Percentiles rank a stretch among this genome's conserved stretches.
Conservation (phyloP, 2,888 invertebrate genomes). For the Drosophila falleni region DNA sequence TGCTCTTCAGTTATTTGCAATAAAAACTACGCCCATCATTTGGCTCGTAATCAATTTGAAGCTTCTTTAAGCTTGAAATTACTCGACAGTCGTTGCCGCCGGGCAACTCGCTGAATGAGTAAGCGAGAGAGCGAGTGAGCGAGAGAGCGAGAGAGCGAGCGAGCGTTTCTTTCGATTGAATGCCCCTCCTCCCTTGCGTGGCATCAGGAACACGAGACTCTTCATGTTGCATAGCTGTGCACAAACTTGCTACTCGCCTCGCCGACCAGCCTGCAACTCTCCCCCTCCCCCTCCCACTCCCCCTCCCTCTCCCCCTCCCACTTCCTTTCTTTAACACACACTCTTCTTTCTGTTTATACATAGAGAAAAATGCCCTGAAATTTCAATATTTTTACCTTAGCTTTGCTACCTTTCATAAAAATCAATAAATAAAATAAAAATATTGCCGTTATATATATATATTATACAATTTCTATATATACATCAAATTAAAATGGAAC, state of each 20-base stretch:
- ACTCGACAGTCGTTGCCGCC: constrained; percentile 57
- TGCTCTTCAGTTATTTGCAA: constrained; percentile 33
- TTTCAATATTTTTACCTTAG: too few species aligned
- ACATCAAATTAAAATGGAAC: too few species aligned
- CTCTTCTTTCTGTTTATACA: not conserved
- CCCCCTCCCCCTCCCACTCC: not conserved
- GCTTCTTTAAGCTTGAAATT: constrained; percentile 76
- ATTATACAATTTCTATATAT: too few species aligned
- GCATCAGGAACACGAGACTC: constrained; percentile 24
- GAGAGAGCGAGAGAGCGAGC: too few species aligned
- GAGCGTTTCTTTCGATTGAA: constrained; percentile 10
- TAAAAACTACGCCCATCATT: constrained; percentile 43
- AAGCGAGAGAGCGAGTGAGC: too few species aligned
- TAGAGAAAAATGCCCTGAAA: not conserved
- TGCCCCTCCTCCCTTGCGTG: constrained; percentile 1
- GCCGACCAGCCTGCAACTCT: constrained; percentile 49
- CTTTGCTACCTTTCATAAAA: too few species aligned
- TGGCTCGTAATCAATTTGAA: constrained; percentile 67
- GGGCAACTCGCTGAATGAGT: constrained; percentile 27
- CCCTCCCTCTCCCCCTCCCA: not conserved
- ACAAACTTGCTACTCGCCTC: constrained; percentile 60
- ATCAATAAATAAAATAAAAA: too few species aligned
- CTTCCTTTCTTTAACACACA: not conserved
- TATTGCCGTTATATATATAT: too few species aligned
- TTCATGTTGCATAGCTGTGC: constrained; percentile 47